Conservation (phyloP, 2,888 invertebrate species). For the Lathronympha strigana region DNA sequence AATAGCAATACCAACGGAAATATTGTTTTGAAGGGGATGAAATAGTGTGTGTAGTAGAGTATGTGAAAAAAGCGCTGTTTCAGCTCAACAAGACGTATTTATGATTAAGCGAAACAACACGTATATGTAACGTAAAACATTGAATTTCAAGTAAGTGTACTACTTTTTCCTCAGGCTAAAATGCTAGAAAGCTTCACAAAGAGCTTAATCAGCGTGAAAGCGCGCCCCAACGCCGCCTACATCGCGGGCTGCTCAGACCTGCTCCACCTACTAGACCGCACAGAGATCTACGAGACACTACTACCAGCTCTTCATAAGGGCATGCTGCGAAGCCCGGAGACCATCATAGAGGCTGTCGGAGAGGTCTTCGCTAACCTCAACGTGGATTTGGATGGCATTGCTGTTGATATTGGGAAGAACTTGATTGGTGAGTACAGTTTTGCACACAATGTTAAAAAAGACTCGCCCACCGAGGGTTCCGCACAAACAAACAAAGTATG, state of each 20-base stretch:
- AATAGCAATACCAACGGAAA: no score
- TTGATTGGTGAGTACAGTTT: constrained; percentile 86
- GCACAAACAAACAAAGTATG: no score
- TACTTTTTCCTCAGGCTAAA: constrained; percentile 70
- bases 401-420: constrained; percentile 91
- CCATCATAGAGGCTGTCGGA: constrained; percentile 92
- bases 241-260: constrained; percentile 88
- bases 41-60: no score
- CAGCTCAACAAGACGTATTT: no score
- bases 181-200: constrained; percentile 90
- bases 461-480: no score
- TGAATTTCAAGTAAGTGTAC: no score
- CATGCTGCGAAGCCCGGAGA: constrained; percentile 96
- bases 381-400: constrained; percentile 91
- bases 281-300: constrained; percentile 89
- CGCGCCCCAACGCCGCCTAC: constrained; percentile 87
- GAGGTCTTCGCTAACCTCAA: constrained; percentile 88
- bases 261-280: constrained; percentile 84
- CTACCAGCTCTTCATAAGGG: constrained; percentile 95
- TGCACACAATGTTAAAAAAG: no score
- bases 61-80: no score
- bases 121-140: no score
- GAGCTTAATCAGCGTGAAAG: constrained; percentile 90
- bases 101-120: no score
- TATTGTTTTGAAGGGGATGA: no score